Evolutionary conservation across 2,113 vertebrate genomes (phyloP), one percentile per base, ranked within the genome.

Genomic region (Petaurus breviceps): DNA sequence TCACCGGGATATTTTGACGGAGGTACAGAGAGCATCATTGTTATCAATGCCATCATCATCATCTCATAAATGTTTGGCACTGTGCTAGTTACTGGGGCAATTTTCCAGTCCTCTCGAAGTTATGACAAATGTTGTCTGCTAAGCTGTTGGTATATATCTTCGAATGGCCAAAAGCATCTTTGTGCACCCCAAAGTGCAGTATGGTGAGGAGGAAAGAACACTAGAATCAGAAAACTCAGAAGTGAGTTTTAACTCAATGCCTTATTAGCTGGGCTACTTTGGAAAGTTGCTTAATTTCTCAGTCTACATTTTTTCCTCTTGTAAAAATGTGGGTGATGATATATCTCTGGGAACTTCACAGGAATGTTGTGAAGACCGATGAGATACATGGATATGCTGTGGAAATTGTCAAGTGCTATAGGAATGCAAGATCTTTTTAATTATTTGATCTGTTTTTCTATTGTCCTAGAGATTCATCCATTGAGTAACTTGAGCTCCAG

Each of bases 11-110:
- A 47, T 54, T 31, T 92, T 94, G 95, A 51, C 50, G 26, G 53
- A 89, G n/a, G 37, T 95, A 92, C 91, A 55, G n/a, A n/a, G n/a
- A n/a, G 54, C 50, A 84, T 94, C 23, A 0, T 94, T 96, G 90
- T 46, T 52, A 91, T 91, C 31, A 31, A 11, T 23, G n/a, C 37
- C n/a, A 43, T 8, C 68, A 84, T 84, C n/a, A 43, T 84, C 68
- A 84, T 84, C n/a, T 23, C n/a, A 84, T 84, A 43, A 43, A 43
- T 3, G 19, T 23, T 43, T 43, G 68, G n/a, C n/a, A 8, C n/a
- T 84, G 68, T 43, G n/a, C 19, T 43, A 77, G 68, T 77, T 77
- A 16, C 68, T 43, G 37, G 68, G n/a, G 37, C 0, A 43, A 43
- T 77, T 77, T 77, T 77, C 61, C 61, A 77, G 37, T 77, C n/a